Evolutionary conservation across 1,140 invertebrate species (phyloP), one percentile per base, ranked within the genome.

Genomic region (Leptopilina clavipes): DNA sequence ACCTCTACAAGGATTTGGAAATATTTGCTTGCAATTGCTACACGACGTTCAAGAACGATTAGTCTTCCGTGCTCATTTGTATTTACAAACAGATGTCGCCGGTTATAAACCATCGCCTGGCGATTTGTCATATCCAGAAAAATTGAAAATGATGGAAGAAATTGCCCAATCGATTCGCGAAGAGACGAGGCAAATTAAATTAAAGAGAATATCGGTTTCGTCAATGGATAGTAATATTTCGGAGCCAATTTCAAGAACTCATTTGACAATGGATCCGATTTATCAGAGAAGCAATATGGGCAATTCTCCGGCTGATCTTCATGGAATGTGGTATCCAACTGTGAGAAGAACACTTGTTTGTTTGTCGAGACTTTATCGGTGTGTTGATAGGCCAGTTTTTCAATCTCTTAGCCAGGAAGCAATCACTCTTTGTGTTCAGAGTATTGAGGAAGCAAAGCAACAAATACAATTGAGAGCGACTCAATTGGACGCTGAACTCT

Each of bases 311-410:
- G 98, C 98, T 22, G 98, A 99, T 92, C 91, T 99, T 9, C 98
- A 99, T 90, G 98, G 98, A 0, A 98, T 99, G 97, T 99, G 98
- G 98, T 99, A 99, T 91, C 98, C 98, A 0, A 98, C 97, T 0
- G 97, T 99, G 0, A 92, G 98, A 14, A 91, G 98, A 71, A 98
- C 98, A 0, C 89, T 99, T 9, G 96, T 99, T 25, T 99, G 98
- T 85, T 90, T 99, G 1, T 99, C 98, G 0, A 95, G 99, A 80
- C 91, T 99, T 0, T 99, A 98, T 90, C 92, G 98, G 73, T 99
- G 98, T 88, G 93, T 99, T 7, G 98, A 99, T 90, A 94, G 94
- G 82, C 94, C 95, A 76, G 98, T 98, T 43, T 99, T 99, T 88
- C 97, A 99, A 91, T 96, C 97, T 0, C 89, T 99, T 12, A 98